Evolutionary conservation across 2,797 vertebrate genomes (phyloP).

Genomic region (Hirundo rustica): DNA sequence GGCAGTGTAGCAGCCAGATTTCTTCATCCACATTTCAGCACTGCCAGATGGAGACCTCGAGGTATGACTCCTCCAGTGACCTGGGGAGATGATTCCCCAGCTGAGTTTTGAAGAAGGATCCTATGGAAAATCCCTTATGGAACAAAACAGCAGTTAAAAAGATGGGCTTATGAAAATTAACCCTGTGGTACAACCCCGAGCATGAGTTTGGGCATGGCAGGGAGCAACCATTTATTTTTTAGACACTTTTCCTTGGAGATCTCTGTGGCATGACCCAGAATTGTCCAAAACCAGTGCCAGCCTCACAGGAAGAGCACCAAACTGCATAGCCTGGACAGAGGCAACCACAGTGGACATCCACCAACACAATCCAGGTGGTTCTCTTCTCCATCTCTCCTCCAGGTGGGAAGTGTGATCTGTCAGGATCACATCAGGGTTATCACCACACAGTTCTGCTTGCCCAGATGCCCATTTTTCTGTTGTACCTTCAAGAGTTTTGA

Average conservation of each 20-base stretch:
- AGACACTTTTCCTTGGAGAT: not conserved
- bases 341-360: not conserved
- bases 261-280: not conserved
- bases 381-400: not conserved
- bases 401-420: not conserved
- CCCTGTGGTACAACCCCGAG: not conserved
- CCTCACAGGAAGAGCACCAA: not conserved
- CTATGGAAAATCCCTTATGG: not conserved
- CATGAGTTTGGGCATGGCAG: not conserved
- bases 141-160: not conserved
- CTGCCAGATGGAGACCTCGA: not conserved
- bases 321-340: not conserved
- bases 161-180: not conserved
- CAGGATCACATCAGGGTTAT: not conserved
- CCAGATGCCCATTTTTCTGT: not conserved
- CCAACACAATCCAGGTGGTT: not conserved
- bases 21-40: not conserved
- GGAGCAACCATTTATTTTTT: not conserved
- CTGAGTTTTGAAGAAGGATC: not conserved
- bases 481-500: not conserved
- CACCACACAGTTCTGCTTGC: not conserved
- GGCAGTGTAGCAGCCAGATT: not conserved
- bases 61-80: not conserved
- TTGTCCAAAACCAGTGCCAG: not conserved
- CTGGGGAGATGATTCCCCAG: not conserved